phyloP scores from a whole-genome alignment of 2,113 vertebrate genomes.

The Vidua macroura region DNA sequence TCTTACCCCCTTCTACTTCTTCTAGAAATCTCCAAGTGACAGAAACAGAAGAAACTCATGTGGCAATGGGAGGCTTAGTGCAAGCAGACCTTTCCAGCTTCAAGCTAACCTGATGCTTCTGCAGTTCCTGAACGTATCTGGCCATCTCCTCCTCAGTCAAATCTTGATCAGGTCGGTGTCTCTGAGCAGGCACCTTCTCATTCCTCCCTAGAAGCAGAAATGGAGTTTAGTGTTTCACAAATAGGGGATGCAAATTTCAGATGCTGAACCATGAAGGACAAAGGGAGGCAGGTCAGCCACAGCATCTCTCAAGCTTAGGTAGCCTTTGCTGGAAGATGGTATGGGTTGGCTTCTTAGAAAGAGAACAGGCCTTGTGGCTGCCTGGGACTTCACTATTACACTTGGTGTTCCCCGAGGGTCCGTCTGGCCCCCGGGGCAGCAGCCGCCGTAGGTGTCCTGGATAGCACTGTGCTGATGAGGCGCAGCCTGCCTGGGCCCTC shows the following conservation, averaged over 20 bases:
- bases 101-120: constrained; percentile 91
- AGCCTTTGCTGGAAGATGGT: background rate
- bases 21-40: background rate
- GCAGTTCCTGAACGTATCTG: constrained; percentile 88
- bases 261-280: background rate
- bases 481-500: too few species aligned
- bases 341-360: background rate
- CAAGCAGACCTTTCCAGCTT: background rate
- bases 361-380: background rate
- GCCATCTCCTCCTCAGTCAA: constrained; percentile 93
- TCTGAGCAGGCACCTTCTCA: constrained; percentile 64
- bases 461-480: too few species aligned
- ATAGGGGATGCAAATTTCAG: background rate
- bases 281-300: background rate
- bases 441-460: too few species aligned
- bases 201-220: constrained; percentile 76
- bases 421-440: too few species aligned
- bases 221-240: background rate
- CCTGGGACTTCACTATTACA: background rate
- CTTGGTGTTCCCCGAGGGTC: too few species aligned
- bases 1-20: background rate
- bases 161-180: constrained; percentile 71
- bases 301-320: background rate
- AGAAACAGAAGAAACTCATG: background rate
- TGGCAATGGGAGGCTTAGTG: background rate